Evolutionary conservation across 2,113 vertebrate genomes (phyloP).

Genomic region (Corynorhinus townsendii): DNA sequence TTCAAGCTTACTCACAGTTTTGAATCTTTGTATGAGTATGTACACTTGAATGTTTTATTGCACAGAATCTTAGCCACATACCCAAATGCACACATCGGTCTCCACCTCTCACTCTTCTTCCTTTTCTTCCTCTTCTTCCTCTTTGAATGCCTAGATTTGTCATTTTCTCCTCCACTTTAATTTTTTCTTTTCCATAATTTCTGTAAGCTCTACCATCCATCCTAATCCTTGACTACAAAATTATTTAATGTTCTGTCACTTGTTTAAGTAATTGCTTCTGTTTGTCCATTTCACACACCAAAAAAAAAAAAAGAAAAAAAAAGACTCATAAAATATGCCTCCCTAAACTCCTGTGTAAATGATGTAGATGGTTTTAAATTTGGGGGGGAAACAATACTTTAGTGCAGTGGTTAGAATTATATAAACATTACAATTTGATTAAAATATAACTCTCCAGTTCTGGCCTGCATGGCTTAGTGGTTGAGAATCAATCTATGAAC

Average conservation of each 20-base stretch:
- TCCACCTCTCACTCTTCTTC: not conserved
- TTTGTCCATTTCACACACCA: not conserved
- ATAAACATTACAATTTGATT: not conserved
- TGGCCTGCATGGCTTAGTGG: not conserved
- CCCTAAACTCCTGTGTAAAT: not conserved
- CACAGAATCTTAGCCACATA: not conserved
- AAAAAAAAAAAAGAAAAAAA: not conserved
- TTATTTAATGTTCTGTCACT: not conserved
- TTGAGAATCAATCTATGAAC: not conserved
- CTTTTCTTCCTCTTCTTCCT: not conserved
- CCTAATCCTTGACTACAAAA: not conserved
- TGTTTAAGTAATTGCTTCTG: not conserved
- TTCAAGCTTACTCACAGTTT: not conserved
- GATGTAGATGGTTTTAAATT: not conserved
- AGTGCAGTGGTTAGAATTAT: not conserved
- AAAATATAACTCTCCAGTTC: not conserved
- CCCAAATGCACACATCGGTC: accelerated
- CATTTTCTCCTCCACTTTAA: not conserved
- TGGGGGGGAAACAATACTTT: accelerated
- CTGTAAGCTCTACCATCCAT: not conserved
- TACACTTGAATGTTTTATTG: not conserved
- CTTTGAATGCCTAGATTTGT: not conserved
- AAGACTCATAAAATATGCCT: not conserved
- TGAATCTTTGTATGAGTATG: not conserved
- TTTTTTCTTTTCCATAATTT: not conserved